These are phyloP conservation scores for Onychomys arenicola DNA, from an alignment of 2,797 vertebrate species.

Conservation along the genomic window DNA sequence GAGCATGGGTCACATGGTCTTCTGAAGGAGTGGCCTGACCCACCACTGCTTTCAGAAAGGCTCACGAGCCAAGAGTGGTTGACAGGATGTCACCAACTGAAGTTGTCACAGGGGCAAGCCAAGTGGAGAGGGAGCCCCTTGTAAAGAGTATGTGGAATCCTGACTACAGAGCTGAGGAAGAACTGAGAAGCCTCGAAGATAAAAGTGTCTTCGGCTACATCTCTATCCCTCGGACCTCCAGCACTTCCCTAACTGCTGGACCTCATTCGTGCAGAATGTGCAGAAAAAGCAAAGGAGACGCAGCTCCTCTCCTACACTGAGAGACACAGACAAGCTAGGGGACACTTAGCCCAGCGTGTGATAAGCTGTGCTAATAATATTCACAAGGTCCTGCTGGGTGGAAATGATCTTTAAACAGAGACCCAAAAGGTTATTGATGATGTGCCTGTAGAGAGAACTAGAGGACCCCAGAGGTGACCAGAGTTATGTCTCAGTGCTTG, in stretches of 20 bases:
- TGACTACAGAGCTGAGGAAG: neutral
- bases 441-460: neutral
- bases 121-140: neutral
- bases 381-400: neutral
- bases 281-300: rapidly evolving
- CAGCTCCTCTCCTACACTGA: neutral
- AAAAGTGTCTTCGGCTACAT: neutral
- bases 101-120: neutral
- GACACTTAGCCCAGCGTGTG: neutral
- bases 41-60: neutral
- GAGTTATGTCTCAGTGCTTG: neutral
- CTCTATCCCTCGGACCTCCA: neutral
- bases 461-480: neutral
- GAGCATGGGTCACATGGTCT: neutral
- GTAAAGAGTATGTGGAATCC: neutral
- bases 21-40: neutral
- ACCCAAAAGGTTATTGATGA: neutral
- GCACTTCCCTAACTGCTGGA: neutral
- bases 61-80: neutral
- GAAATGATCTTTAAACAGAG: neutral
- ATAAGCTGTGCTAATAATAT: neutral
- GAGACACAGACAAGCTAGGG: neutral
- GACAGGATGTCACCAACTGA: neutral
- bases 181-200: neutral
- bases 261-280: neutral